phyloP scores from a whole-genome alignment of 1,140 invertebrate species.

The Saxidomus purpurata region DNA sequence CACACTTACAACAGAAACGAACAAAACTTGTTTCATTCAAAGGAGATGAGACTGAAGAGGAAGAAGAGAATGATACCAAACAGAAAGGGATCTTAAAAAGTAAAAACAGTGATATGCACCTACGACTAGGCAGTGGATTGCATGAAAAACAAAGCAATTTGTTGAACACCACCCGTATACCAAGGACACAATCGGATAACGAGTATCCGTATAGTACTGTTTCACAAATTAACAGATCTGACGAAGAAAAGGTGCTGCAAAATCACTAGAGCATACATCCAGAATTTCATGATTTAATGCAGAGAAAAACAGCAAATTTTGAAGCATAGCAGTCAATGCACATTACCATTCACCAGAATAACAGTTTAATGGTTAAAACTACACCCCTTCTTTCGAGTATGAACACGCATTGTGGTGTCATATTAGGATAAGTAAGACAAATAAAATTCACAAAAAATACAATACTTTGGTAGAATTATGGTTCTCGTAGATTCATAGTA shows the following conservation, averaged over 20 bases:
- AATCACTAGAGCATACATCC: no score
- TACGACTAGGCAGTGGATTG: not conserved
- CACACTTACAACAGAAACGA: not conserved
- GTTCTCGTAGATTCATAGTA: no score
- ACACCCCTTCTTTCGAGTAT: no score
- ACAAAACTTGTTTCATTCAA: not conserved
- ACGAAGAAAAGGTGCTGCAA: not conserved
- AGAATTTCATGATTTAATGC: no score
- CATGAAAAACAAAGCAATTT: not conserved
- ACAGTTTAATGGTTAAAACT: no score
- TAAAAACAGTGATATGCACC: not conserved
- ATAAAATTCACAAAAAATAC: no score
- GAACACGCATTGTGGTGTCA: no score
- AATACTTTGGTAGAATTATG: no score
- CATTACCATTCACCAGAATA: no score
- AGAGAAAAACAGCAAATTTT: no score
- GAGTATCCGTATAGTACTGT: not conserved
- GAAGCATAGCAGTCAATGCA: no score
- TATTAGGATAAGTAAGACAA: no score
- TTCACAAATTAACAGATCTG: not conserved
- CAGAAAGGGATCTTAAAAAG: not conserved
- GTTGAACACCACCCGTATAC: not conserved
- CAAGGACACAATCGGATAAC: not conserved
- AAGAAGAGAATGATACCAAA: not conserved
- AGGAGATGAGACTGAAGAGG: not conserved